Evolutionary conservation across 1,140 invertebrate genomes (phyloP).

Genomic region (Ooceraea biroi): DNA sequence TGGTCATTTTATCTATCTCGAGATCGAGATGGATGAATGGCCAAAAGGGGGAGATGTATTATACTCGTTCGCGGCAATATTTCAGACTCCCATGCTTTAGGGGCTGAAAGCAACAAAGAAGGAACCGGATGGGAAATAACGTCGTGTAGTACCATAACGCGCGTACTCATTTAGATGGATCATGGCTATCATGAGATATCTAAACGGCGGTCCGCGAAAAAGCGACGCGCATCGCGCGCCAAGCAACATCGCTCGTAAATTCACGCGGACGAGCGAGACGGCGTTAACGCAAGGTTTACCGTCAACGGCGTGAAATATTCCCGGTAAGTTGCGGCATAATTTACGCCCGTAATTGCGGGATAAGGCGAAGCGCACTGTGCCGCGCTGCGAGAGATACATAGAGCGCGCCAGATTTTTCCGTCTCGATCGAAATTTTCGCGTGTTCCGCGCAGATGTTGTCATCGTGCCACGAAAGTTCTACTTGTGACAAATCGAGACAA

Average conservation of each 20-base stretch:
- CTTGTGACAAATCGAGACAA: not conserved
- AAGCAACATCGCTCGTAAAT: conserved; percentile 73
- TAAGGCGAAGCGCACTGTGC: conserved; percentile 58
- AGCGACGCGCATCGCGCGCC: conserved; percentile 67
- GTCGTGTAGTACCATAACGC: conserved; percentile 49
- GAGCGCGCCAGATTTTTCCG: conserved; percentile 35
- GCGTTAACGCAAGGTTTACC: conserved; percentile 78
- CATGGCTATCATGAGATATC: conserved; percentile 63
- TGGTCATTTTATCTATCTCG: not conserved
- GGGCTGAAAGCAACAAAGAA: not conserved
- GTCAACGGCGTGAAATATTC: conserved; percentile 77
- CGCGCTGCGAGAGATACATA: not conserved
- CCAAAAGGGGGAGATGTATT: not conserved
- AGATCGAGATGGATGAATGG: not conserved
- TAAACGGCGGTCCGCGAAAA: conserved; percentile 71
- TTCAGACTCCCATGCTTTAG: not conserved
- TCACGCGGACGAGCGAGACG: conserved; percentile 73
- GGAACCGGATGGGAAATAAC: conserved; percentile 20
- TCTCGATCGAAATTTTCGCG: conserved; percentile 24
- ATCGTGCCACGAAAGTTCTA: conserved; percentile 1
- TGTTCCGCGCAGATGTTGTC: conserved; percentile 2
- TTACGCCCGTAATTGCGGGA: conserved; percentile 72
- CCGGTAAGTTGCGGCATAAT: conserved; percentile 74
- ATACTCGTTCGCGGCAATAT: not conserved
- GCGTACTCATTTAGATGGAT: conserved; percentile 70